Evolutionary conservation across 2,888 invertebrate species (phyloP).

Genomic region (Pyrocoelia pectoralis): DNA sequence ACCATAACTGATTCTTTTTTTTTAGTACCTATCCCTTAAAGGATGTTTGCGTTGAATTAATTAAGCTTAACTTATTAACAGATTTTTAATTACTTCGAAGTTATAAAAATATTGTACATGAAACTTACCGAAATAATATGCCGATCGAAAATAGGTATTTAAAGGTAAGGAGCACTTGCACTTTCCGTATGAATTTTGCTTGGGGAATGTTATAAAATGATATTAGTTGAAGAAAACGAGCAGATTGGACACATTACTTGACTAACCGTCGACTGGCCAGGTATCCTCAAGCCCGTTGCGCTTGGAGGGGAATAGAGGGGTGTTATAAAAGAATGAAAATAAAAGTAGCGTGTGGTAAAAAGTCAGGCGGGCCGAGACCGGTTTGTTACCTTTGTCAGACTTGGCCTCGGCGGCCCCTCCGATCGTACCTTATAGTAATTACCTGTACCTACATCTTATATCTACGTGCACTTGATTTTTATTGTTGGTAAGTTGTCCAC

Average conservation of each 20-base stretch:
- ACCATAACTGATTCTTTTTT: too few species aligned
- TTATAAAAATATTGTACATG: too few species aligned
- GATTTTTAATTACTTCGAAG: too few species aligned
- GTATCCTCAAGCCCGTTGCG: conserved; percentile 40
- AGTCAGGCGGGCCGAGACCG: conserved; percentile 43
- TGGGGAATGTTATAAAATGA: conserved; percentile 23
- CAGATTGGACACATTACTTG: conserved; percentile 37
- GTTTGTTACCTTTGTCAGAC: conserved; percentile 44
- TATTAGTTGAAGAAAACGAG: conserved; percentile 32
- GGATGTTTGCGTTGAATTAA: too few species aligned
- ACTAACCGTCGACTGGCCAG: conserved; percentile 41
- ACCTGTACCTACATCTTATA: conserved; percentile 47
- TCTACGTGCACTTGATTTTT: conserved; percentile 48
- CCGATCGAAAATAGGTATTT: background rate
- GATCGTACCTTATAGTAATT: conserved; percentile 52
- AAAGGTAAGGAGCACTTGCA: conserved; percentile 28
- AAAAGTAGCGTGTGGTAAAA: conserved; percentile 44
- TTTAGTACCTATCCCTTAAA: too few species aligned
- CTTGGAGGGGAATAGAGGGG: conserved; percentile 36
- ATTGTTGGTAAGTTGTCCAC: conserved; percentile 43
- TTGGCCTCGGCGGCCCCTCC: conserved; percentile 46
- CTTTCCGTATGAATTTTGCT: conserved; percentile 18
- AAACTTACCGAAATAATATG: background rate
- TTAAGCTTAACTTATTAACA: too few species aligned
- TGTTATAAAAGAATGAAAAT: conserved; percentile 43